Conservation (phyloP, 1,140 invertebrate species). For the Dendrolimus punctatus region DNA sequence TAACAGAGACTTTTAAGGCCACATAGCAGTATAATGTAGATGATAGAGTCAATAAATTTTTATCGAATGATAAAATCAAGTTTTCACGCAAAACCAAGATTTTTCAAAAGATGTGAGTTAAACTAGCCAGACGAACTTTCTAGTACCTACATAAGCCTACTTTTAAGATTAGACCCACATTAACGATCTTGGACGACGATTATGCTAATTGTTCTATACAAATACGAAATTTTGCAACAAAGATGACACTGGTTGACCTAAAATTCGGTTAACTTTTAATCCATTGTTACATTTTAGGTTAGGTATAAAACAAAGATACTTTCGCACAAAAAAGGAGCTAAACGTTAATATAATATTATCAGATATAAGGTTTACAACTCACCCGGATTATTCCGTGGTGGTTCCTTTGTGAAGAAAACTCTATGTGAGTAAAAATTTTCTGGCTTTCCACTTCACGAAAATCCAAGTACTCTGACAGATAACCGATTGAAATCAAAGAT, state of each 20-base stretch:
- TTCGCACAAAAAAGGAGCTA: constrained; percentile 17
- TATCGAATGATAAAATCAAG: no score
- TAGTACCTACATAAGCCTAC: no score
- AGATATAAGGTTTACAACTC: constrained; percentile 25
- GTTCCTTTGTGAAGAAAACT: constrained; percentile 32
- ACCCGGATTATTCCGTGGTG: constrained; percentile 62
- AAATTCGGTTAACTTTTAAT: constrained; percentile 28
- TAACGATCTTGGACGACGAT: constrained; percentile 1
- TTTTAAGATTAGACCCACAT: no score
- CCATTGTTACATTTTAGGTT: constrained; percentile 28
- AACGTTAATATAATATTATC: constrained; percentile 7
- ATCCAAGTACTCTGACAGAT: constrained; percentile 35
- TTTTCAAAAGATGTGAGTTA: no score
- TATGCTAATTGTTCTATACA: constrained; percentile 31
- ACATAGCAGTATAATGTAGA: no score
- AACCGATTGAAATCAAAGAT: constrained; percentile 50
- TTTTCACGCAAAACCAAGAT: no score
- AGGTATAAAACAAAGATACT: constrained; percentile 23
- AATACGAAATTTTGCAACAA: constrained; percentile 25
- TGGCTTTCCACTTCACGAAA: constrained; percentile 33
- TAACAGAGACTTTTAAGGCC: no score
- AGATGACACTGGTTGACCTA: constrained; percentile 60
- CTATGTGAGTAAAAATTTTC: constrained; percentile 40
- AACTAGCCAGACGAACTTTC: no score
- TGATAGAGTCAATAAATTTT: no score